Base-by-base conservation (phyloP, 2,797 vertebrate species). In the Lutjanus argentimaculatus region DNA sequence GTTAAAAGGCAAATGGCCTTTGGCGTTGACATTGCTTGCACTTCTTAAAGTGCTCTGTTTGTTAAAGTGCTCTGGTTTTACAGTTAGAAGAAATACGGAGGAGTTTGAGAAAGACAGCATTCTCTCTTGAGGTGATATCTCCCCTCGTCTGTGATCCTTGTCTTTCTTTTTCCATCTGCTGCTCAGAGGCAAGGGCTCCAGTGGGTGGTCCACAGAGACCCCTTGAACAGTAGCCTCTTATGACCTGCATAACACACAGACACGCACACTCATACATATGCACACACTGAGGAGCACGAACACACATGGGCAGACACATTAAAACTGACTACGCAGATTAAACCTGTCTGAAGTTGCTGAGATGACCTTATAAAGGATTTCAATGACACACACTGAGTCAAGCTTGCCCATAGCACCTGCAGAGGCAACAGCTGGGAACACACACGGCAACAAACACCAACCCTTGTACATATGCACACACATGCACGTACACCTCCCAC, bases 141-240 rank as follows among this genome's bases (percentile, higher is more conserved):
- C 40, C 16, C 62, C 72, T 77, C 22, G 10, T 82, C 53, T 66
- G 75, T 14, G 43, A 72, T 82, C 49, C 64, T 77, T 85, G 48
- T 79, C 75, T 80, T 80, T 87, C 80, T 84, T 51, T 93, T 90
- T 88, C 88, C 92, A 90, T 94, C 85, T 93, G 88, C 80, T 89
- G 76, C 73, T 76, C 67, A 75, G 73, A 81, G 82, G 30, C 88
- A 21, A 86, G 70, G 65, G 67, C 68, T 91, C 88, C 73, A 88
- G 85, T 94, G 93, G 93, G 95, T 95, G 94, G 94, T 90, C 93
- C 79, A 67, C 76, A 66, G 88, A 90, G 86, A 87, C 79, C 82
- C 11, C 12, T 64, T 67, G 72, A 89, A 80, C 83, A 81, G 76
- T 76, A 79, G 80, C 76, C 72, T 70, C 57, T 76, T 62, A 78